Conservation (phyloP, 2,888 invertebrate genomes). For the Ichneumoninae sp. region DNA sequence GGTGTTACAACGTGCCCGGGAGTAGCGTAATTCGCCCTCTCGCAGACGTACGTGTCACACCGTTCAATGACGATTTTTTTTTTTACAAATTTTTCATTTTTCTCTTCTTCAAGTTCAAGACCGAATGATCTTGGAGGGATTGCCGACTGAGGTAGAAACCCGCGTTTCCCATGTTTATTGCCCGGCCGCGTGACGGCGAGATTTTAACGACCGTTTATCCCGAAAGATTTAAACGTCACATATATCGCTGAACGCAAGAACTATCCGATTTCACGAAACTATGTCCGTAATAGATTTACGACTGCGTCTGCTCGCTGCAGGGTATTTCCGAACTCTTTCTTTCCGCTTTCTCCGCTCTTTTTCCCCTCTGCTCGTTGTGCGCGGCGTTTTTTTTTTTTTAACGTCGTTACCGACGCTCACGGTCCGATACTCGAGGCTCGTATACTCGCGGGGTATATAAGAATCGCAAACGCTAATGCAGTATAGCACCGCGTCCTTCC, state of each 20-base stretch:
- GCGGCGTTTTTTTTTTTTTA: constrained; percentile 24
- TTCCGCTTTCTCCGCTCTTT: neutral
- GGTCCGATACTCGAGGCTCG: constrained; percentile 42
- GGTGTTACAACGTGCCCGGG: constrained; percentile 1
- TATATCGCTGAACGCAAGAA: constrained; percentile 29
- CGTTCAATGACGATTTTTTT: constrained; percentile 16
- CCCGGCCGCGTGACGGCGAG: neutral
- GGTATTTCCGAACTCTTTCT: constrained; percentile 24
- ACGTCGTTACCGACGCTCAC: constrained; percentile 59
- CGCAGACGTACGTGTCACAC: constrained; percentile 2
- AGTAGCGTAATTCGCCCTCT: constrained; percentile 6
- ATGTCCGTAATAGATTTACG: constrained; percentile 57
- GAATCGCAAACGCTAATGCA: constrained; percentile 47
- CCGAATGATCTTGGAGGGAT: too few species aligned
- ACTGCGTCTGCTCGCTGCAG: constrained; percentile 15
- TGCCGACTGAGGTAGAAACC: too few species aligned
- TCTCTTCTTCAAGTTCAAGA: too few species aligned
- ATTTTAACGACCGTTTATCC: neutral
- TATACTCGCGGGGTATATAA: constrained; percentile 40
- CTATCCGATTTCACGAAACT: constrained; percentile 46
- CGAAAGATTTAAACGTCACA: constrained; percentile 14
- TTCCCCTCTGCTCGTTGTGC: constrained; percentile 11
- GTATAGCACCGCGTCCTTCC: constrained; percentile 37
- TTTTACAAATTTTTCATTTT: neutral
- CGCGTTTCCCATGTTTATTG: too few species aligned